phyloP scores from a whole-genome alignment of 23 tunicate species.

The Diplosoma virens region DNA sequence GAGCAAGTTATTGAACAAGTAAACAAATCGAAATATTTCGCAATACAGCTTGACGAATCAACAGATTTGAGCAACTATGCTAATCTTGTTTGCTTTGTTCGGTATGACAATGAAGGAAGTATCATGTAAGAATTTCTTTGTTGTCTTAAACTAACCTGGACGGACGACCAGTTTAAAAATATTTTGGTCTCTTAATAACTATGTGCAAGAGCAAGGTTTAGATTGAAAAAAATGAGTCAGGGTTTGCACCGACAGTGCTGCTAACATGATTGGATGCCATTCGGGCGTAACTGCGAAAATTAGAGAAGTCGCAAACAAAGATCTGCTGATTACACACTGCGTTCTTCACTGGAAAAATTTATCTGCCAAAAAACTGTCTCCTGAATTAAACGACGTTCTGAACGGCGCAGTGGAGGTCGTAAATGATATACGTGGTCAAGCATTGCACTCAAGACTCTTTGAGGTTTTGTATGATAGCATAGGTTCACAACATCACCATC shows the following conservation, averaged over 20 bases:
- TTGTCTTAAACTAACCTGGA: constrained; percentile 62
- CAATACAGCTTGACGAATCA: too few species aligned
- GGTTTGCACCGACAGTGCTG: constrained; percentile 34
- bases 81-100: constrained; percentile 45
- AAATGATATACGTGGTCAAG: constrained; percentile 41
- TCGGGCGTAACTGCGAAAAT: constrained; percentile 47
- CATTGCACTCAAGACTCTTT: constrained; percentile 52
- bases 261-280: constrained; percentile 36
- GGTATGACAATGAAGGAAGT: constrained; percentile 30
- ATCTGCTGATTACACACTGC: constrained; percentile 48
- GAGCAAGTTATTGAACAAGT: constrained; percentile 38
- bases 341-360: constrained; percentile 46
- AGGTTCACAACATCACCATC: constrained; percentile 51
- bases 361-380: constrained; percentile 58
- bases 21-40: too few species aligned
- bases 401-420: constrained; percentile 41
- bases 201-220: constrained; percentile 54
- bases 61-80: constrained; percentile 64
- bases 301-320: constrained; percentile 37
- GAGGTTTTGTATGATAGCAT: constrained; percentile 51
- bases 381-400: constrained; percentile 38
- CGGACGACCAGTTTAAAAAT: constrained; percentile 39
- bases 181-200: constrained; percentile 37
- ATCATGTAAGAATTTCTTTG: constrained; percentile 44
- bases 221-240: constrained; percentile 46